phyloP scores from a whole-genome alignment of 2,113 vertebrate species.

The Thinocorus orbignyianus region DNA sequence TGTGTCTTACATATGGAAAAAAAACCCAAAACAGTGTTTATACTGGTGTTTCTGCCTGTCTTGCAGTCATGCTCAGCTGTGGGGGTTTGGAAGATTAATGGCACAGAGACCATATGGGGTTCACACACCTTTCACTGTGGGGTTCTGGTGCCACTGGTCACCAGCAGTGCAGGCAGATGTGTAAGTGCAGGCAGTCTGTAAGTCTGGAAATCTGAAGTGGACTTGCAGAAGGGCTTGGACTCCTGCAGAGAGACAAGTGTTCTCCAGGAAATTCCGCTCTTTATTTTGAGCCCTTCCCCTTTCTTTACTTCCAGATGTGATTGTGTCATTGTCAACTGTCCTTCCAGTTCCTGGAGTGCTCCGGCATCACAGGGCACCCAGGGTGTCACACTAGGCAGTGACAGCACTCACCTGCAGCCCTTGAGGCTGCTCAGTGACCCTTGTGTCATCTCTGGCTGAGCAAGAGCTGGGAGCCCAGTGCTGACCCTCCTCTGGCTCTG shows the following conservation, averaged over 20 bases:
- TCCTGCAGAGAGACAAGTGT: not conserved
- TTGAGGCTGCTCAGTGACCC: not conserved
- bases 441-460: not conserved
- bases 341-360: not conserved
- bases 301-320: not conserved
- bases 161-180: not conserved
- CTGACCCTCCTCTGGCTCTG: not conserved
- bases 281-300: not conserved
- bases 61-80: not conserved
- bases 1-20: not conserved
- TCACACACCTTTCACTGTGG: not conserved
- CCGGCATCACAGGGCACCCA: rapidly evolving
- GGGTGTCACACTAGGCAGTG: rapidly evolving
- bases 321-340: not conserved
- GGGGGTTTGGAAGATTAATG: not conserved
- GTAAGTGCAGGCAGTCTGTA: no score
- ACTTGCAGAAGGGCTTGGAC: not conserved
- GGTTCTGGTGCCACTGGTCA: not conserved
- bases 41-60: not conserved
- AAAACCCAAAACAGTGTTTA: not conserved
- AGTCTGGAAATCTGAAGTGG: not conserved
- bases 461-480: not conserved
- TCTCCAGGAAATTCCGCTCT: not conserved
- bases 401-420: not conserved
- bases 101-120: not conserved